These are phyloP conservation scores for Calyptommatus sinebrachiatus DNA, from an alignment of 2,113 vertebrate species.

Conservation along the genomic window DNA sequence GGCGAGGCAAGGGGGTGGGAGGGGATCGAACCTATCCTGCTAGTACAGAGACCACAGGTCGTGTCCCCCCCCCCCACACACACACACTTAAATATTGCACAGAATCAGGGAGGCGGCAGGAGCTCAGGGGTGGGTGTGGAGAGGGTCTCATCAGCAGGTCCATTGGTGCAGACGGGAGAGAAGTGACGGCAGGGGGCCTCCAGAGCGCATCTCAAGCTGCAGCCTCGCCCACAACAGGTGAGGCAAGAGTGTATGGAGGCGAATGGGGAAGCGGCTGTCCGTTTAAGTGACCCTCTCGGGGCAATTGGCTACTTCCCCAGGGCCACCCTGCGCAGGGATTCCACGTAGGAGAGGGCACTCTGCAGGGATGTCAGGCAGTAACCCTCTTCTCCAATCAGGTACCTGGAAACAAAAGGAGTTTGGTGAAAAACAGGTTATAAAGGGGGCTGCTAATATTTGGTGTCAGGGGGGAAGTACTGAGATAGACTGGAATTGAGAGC, in stretches of 20 bases:
- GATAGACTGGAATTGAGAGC: neutral
- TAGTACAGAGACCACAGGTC: too few species aligned
- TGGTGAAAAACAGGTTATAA: neutral
- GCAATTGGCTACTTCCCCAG: conserved; percentile 10
- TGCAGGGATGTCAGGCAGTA: conserved; percentile 95
- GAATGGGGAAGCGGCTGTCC: too few species aligned
- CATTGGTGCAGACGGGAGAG: too few species aligned
- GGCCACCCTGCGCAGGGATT: conserved; percentile 73
- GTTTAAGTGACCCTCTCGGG: neutral
- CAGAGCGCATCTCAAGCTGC: neutral
- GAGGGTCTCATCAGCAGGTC: neutral
- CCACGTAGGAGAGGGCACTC: conserved; percentile 88
- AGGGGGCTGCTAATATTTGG: neutral
- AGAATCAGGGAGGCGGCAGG: too few species aligned
- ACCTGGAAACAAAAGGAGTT: conserved; percentile 66
- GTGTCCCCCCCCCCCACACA: too few species aligned
- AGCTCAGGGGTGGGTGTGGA: too few species aligned
- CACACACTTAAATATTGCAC: neutral
- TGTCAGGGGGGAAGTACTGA: neutral
- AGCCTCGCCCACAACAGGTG: too few species aligned
- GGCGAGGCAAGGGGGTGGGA: too few species aligned
- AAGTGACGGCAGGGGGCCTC: too few species aligned
- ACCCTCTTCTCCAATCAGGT: conserved; percentile 92
- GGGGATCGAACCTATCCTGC: too few species aligned
- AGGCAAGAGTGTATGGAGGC: neutral